A percentile compares a stretch with the other conserved stretches of the same genome.
phyloP scores from a whole-genome alignment of 2,888 invertebrate species.

The Cephonodes hylas region DNA sequence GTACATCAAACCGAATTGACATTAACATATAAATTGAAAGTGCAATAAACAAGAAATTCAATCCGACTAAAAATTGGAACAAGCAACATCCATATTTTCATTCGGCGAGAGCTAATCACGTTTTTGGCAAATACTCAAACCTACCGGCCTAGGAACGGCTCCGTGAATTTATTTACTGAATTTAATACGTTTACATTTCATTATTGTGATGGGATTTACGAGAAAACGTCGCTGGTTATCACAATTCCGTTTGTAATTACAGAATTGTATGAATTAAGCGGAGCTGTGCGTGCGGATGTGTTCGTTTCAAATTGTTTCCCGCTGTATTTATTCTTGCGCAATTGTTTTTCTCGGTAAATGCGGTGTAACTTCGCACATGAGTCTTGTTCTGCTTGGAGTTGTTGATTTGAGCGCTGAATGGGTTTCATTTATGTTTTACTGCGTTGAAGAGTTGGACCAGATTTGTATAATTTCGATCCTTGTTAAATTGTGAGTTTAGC shows the following conservation, averaged over 20 bases:
- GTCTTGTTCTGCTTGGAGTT: background rate
- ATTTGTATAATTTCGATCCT: no score
- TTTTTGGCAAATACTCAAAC: constrained; percentile 44
- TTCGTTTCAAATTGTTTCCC: background rate
- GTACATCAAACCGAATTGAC: background rate
- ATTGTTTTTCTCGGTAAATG: background rate
- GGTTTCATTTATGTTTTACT: no score
- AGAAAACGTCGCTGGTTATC: constrained; percentile 18
- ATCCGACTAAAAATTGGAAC: constrained; percentile 7
- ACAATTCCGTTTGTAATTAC: background rate
- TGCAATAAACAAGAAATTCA: constrained; percentile 13
- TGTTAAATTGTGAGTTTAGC: no score
- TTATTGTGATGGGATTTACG: constrained; percentile 17
- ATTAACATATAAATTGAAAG: background rate
- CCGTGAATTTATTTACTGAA: constrained; percentile 12
- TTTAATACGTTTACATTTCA: constrained; percentile 14
- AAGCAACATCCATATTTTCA: constrained; percentile 22
- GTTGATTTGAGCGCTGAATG: no score
- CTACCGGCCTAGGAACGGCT: background rate
- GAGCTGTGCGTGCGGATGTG: background rate
- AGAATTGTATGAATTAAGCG: background rate
- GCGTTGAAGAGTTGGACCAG: no score
- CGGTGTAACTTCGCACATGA: background rate
- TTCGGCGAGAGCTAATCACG: constrained; percentile 33
- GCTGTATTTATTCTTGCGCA: background rate